Evolutionary conservation across 2,888 invertebrate species (phyloP), one percentile per base, ranked within the genome.

Genomic region (Blera fallax): DNA sequence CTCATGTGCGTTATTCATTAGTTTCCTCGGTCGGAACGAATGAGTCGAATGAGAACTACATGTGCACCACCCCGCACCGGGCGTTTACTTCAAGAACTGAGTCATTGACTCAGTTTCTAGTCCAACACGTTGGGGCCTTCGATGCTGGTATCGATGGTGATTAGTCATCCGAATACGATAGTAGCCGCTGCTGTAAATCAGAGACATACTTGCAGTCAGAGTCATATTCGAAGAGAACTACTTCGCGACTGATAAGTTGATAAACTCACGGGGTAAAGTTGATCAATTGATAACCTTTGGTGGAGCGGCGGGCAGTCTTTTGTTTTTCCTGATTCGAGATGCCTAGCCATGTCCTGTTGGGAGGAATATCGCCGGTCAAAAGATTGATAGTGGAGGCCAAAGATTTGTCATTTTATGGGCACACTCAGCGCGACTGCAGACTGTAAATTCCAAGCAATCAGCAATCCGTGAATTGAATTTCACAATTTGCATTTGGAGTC

Each of bases 401-500:
- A 81, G 85, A 81, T 85, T 85, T 85, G 85, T 85, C 85, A 81
- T 77, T 81, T 79, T 74, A 69, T 74, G 84, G 78, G 73, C 29
- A 60, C 65, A 58, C 69, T 64, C 74, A 52, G 27, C 67, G 27
- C 67, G 58, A 67, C 29, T 32, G 16, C n/a, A 48, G 74, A 64
- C 65, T 65, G 48, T 76, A 50, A 81, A 85, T 85, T 85, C 85
- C 85, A 76, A 54, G 76, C 80, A 77, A 85, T 85, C 81, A 84
- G 79, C 84, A 84, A 84, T 79, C 84, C 84, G 70, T 84, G 84
- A 84, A 85, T 85, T 77, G 85, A 77, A 73, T 85, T 85, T 85
- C 85, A 72, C 72, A 85, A 85, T 76, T 80, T 70, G 27, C 79
- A 65, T 64, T 48, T 27, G 14, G 21, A 40, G 32, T 43, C 14